Evolutionary conservation across 64 coral and sea anemone genomes (phyloP), one percentile per base, ranked within the genome.

Genomic region (Montipora capricornis): DNA sequence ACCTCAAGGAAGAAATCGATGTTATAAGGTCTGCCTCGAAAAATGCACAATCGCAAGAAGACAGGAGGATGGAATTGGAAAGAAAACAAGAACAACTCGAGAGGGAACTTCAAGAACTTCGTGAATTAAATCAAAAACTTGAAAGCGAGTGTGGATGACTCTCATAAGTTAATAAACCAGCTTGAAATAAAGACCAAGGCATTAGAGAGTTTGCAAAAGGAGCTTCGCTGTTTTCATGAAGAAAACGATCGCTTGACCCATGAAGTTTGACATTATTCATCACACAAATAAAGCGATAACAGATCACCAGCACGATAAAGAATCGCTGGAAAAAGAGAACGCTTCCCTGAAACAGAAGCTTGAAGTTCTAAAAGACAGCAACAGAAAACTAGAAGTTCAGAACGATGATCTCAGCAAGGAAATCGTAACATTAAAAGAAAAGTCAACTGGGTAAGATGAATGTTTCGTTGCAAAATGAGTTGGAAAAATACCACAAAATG

Each of bases 401-500:
- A 51, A 19, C 49, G 82, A 70, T 1, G 82, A 86, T 44, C 67
- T 86, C 17, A 50, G 82, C 17, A 73, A 73, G 66, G 66, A 86
- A 52, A 62, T 80, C 52, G 51, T 70, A 22, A 89, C 76, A 87
- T 51, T 87, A 8, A 78, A 88, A 79, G 8, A 5, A 3, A 16
- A 91, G 49, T 20, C 90, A 17, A 78, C 3, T 70, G 64, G 73
- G 44, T n/a, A 78, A 88, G 24, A 58, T 24, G 62, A 91, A 95
- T 37, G 58, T 55, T 8, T 87, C 20, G 6, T 60, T 98, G 51
- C 86, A 89, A 90, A 90, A 74, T 92, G 93, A 98, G 76, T 69
- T 98, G 61, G 93, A 80, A 67, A 93, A 95, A 19, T 90, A 73
- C 48, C 87, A 92, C 19, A 95, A 86, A 52, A 75, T 86, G 74